Percentiles rank a stretch among this genome's conserved stretches.
Conservation (phyloP, 64 coral and sea anemone genomes). For the Pocillopora damicornis region DNA sequence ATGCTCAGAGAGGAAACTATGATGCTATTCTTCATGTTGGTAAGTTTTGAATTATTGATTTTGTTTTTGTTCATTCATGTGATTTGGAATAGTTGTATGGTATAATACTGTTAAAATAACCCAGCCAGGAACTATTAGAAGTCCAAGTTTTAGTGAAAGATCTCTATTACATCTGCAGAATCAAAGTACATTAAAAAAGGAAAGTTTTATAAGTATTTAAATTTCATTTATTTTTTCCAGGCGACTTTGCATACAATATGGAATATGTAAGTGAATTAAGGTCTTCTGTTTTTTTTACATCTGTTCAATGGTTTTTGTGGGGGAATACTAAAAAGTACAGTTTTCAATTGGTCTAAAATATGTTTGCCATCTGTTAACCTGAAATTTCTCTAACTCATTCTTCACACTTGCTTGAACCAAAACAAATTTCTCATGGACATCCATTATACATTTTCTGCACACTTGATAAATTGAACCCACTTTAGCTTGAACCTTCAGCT, state of each 20-base stretch:
- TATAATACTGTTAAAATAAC: background rate
- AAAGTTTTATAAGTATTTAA: background rate
- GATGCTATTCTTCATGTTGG: constrained; percentile 95
- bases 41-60: constrained; percentile 18
- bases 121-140: too few relatives aligned
- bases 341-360: too few relatives aligned
- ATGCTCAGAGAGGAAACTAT: constrained; percentile 68
- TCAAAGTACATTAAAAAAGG: too few relatives aligned
- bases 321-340: too few relatives aligned
- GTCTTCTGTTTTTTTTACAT: background rate
- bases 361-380: too few relatives aligned
- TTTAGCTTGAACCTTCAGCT: too few relatives aligned
- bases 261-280: constrained; percentile 38
- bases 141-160: background rate
- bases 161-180: too few relatives aligned
- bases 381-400: too few relatives aligned
- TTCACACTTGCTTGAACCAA: too few relatives aligned
- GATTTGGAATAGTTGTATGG: background rate
- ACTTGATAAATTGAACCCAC: too few relatives aligned
- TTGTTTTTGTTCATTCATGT: background rate
- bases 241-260: constrained; percentile 87
- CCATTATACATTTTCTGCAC: too few relatives aligned
- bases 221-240: constrained; percentile 45
- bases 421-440: too few relatives aligned
- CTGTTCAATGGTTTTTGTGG: background rate